Conservation (phyloP, 2,888 invertebrate genomes). For the Tiliacea aurago region DNA sequence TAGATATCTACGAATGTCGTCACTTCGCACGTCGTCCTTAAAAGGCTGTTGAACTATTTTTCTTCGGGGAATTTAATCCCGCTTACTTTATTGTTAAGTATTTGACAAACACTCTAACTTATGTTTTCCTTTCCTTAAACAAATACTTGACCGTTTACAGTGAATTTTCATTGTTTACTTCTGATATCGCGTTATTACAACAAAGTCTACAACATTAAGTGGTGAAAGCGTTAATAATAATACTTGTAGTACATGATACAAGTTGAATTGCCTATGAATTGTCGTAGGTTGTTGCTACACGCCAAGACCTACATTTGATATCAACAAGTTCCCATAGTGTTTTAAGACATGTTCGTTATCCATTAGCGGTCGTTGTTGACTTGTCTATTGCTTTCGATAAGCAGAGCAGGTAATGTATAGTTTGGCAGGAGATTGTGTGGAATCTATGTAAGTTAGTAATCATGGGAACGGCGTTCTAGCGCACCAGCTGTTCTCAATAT, state of each 20-base stretch:
- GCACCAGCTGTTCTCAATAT: constrained; percentile 79
- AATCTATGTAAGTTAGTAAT: constrained; percentile 56
- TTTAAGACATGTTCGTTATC: constrained; percentile 33
- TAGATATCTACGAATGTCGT: not conserved
- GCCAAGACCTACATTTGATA: constrained; percentile 59
- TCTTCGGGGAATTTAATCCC: constrained; percentile 5
- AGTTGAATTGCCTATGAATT: constrained; percentile 60
- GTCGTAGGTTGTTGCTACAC: constrained; percentile 58
- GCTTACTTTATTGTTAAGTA: constrained; percentile 26
- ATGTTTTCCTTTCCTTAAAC: constrained; percentile 15
- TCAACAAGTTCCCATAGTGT: constrained; percentile 54
- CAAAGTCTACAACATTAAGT: constrained; percentile 31
- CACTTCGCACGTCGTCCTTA: not conserved
- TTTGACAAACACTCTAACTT: constrained; percentile 33
- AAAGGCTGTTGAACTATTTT: constrained; percentile 7
- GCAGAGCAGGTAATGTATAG: constrained; percentile 48
- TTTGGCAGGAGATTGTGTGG: constrained; percentile 43
- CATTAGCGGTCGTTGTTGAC: constrained; percentile 54
- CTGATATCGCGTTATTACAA: constrained; percentile 23
- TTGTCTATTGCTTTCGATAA: constrained; percentile 44
- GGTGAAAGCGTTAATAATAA: constrained; percentile 70
- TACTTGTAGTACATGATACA: constrained; percentile 41
- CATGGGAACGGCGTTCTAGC: constrained; percentile 76
- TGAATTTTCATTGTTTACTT: constrained; percentile 41
- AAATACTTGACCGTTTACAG: constrained; percentile 26